Evolutionary conservation across 2,113 vertebrate genomes (phyloP).

Genomic region (Peucedramus taeniatus): DNA sequence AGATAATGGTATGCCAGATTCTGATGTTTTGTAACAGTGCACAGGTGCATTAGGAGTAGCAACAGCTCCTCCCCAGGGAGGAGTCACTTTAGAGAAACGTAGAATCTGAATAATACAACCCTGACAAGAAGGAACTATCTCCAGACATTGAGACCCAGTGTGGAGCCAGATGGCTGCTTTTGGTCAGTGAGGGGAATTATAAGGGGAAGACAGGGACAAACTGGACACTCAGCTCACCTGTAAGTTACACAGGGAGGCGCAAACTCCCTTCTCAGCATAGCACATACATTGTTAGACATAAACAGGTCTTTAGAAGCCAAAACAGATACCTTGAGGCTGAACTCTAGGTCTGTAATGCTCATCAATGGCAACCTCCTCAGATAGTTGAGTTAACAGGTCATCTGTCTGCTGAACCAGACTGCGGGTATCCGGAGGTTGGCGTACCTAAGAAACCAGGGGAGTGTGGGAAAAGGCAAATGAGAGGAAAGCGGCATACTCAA

Average conservation of each 20-base stretch:
- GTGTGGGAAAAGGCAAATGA: not conserved
- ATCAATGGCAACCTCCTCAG: constrained; percentile 88
- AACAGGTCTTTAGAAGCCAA: not conserved
- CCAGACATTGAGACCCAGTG: not conserved
- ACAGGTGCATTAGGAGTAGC: not conserved
- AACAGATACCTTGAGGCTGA: constrained; percentile 59
- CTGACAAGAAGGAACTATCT: not conserved
- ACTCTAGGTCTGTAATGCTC: constrained; percentile 53
- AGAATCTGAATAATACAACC: not conserved
- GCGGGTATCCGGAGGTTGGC: constrained; percentile 79
- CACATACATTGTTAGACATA: not conserved
- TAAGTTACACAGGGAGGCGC: not conserved
- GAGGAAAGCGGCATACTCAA: not conserved
- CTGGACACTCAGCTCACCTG: not conserved
- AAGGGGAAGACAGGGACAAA: not conserved
- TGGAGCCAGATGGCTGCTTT: not conserved
- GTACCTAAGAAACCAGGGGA: constrained; percentile 65
- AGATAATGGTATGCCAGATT: not conserved
- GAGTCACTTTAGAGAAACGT: not conserved
- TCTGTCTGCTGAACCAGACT: constrained; percentile 83
- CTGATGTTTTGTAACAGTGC: not conserved
- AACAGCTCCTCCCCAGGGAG: not conserved
- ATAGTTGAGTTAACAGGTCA: constrained; percentile 84
- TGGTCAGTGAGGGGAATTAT: not conserved
- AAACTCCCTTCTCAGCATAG: not conserved